A percentile compares a stretch with the other conserved stretches of the same genome.
Evolutionary conservation across 1,140 invertebrate species (phyloP).

Genomic region (Heliconius congener): DNA sequence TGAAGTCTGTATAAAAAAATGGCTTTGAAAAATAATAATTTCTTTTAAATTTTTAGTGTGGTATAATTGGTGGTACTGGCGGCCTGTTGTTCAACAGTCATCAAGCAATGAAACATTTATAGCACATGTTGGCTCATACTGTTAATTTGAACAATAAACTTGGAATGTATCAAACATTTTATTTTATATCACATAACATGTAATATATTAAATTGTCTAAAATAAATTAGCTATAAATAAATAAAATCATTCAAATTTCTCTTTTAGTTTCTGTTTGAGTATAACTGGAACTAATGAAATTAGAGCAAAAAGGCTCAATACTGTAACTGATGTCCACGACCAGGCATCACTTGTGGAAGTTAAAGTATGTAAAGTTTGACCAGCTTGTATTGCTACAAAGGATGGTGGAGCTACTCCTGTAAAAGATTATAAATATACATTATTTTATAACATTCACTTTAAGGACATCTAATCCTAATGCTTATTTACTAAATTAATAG

Average conservation of each 20-base stretch:
- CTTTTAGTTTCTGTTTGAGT: constrained; percentile 91
- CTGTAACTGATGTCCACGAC: constrained; percentile 92
- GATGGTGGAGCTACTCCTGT: constrained; percentile 98
- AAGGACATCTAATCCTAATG: background rate
- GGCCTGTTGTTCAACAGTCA: constrained; percentile 84
- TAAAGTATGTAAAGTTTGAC: constrained; percentile 96
- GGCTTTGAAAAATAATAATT: background rate
- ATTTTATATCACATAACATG: constrained; percentile 48
- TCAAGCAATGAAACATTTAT: constrained; percentile 83
- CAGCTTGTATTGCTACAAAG: constrained; percentile 98
- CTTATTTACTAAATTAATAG: background rate
- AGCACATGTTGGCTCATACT: constrained; percentile 87
- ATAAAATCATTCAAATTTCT: constrained; percentile 88
- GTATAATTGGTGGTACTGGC: constrained; percentile 93
- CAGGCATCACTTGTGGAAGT: constrained; percentile 94
- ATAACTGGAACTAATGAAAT: constrained; percentile 95
- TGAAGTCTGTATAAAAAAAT: background rate
- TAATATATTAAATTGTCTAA: constrained; percentile 51
- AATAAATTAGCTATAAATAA: constrained; percentile 64
- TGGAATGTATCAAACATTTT: constrained; percentile 71
- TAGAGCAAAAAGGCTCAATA: constrained; percentile 89
- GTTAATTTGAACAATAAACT: constrained; percentile 69
- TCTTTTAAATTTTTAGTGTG: constrained; percentile 83
- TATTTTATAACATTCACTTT: background rate
- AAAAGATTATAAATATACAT: constrained; percentile 52